phyloP scores from a whole-genome alignment of 30 jellyfish, hydroid and myxozoan genomes.

The Mastigias papua region DNA sequence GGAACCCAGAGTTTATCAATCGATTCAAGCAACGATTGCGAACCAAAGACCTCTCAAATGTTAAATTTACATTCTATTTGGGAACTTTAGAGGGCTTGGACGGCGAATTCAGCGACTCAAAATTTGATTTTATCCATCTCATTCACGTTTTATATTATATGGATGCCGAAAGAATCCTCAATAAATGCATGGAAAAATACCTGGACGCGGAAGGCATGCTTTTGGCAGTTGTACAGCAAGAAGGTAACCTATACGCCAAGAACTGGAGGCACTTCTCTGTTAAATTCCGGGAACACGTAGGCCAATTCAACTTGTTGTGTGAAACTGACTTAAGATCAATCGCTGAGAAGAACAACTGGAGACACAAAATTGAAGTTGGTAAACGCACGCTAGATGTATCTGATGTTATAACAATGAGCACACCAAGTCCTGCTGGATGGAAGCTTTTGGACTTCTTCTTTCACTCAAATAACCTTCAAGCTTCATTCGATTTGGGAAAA shows the following conservation, averaged over 20 bases:
- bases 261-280: constrained; percentile 48
- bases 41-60: constrained; percentile 11
- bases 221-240: constrained; percentile 74
- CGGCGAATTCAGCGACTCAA: neutral
- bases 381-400: constrained; percentile 55
- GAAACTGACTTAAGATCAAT: constrained; percentile 31
- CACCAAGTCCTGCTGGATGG: constrained; percentile 42
- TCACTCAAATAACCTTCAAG: constrained; percentile 55
- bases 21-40: constrained; percentile 52
- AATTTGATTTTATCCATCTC: constrained; percentile 42
- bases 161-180: constrained; percentile 51
- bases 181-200: constrained; percentile 47
- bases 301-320: constrained; percentile 48
- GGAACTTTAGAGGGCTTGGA: constrained; percentile 48
- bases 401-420: constrained; percentile 17
- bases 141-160: constrained; percentile 65
- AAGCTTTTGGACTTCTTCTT: constrained; percentile 66
- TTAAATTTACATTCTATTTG: constrained; percentile 17
- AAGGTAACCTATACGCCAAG: constrained; percentile 53
- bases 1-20: constrained; percentile 43
- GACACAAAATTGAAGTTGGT: constrained; percentile 24
- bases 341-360: constrained; percentile 54
- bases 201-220: constrained; percentile 39
- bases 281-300: constrained; percentile 16
- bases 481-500: neutral